Base-by-base conservation (phyloP, 2,888 invertebrate species). In the Acronicta leporina region DNA sequence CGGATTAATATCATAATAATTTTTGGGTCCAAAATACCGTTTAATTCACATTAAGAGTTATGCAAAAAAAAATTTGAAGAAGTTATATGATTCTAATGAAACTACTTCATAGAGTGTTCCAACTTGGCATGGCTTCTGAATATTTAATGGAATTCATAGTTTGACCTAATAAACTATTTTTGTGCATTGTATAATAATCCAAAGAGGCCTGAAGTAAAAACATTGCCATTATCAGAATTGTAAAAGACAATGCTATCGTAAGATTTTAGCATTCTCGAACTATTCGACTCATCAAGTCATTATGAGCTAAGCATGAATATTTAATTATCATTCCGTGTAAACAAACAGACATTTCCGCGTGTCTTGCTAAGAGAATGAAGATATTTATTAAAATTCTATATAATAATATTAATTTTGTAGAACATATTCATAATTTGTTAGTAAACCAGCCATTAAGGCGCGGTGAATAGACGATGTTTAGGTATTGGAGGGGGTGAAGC, bases 61-160 rank as follows among this genome's bases (percentile, higher is more conserved):
- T 30, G 0, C 7, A 1, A 9, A 30, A 27, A 27, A n/a, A n/a
- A n/a, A n/a, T n/a, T n/a, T n/a, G n/a, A n/a, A n/a, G 11, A 11
- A 33, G 2, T 33, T 11, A n/a, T 38, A 5, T 47, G 41, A 15
- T 40, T 11, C 43, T 27, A 48, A 44, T 46, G 13, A 38, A 55
- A 51, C 10, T 16, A 46, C 40, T 41, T 60, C 11, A 46, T 38
- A 52, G 58, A n/a, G 30, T 53, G 14, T 41, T 50, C 15, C 8
- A 16, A 59, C 45, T 72, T 58, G 58, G 58, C 73, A 72, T 43
- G 49, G 14, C 6, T 27, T 14, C 3, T n/a, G 13, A n/a, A n/a
- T 45, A 14, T 48, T 15, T 13, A 35, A 13, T 3, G 0, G 5
- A 20, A 35, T 38, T 38, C 13, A 38, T 11, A 9, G 10, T 15